Percentiles rank a stretch among this genome's conserved stretches.
phyloP scores from a whole-genome alignment of 35 echinoderm and acorn worm genomes.

The Diadema setosum region DNA sequence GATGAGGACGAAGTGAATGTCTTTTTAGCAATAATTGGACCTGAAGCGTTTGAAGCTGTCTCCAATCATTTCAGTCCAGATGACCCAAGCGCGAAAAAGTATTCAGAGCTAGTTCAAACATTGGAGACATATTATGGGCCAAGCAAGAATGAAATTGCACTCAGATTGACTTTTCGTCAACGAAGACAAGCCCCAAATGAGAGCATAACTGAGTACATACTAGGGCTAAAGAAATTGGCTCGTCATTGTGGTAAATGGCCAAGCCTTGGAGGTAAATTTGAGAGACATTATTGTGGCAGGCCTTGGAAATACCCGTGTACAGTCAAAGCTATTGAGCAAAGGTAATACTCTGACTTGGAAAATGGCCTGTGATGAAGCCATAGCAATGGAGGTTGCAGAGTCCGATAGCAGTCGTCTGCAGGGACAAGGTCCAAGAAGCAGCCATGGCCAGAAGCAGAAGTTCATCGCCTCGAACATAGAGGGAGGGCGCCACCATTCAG shows the following conservation, averaged over 20 bases:
- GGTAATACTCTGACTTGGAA: slow-evolving; percentile 30
- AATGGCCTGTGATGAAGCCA: background rate
- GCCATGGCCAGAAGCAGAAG: background rate
- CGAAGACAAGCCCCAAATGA: background rate
- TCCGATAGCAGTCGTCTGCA: background rate
- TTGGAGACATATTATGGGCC: slow-evolving; percentile 4
- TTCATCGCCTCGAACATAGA: background rate
- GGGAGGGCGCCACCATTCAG: background rate
- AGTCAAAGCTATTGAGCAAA: background rate
- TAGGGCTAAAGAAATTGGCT: slow-evolving; percentile 18
- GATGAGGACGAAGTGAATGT: slow-evolving; percentile 3
- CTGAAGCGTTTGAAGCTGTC: background rate
- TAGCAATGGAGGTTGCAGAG: background rate
- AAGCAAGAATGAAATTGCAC: background rate
- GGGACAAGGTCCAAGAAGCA: background rate
- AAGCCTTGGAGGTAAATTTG: background rate
- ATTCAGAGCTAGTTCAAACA: background rate
- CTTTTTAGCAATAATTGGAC: background rate
- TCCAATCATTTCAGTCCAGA: background rate
- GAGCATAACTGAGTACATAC: background rate
- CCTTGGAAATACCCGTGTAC: background rate
- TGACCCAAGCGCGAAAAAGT: background rate
- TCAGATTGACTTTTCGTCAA: background rate
- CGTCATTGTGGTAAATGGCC: slow-evolving; percentile 13
- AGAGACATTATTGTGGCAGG: slow-evolving; percentile 21